Evolutionary conservation across 2,888 invertebrate genomes (phyloP).

Genomic region (Hylaea fasciaria): DNA sequence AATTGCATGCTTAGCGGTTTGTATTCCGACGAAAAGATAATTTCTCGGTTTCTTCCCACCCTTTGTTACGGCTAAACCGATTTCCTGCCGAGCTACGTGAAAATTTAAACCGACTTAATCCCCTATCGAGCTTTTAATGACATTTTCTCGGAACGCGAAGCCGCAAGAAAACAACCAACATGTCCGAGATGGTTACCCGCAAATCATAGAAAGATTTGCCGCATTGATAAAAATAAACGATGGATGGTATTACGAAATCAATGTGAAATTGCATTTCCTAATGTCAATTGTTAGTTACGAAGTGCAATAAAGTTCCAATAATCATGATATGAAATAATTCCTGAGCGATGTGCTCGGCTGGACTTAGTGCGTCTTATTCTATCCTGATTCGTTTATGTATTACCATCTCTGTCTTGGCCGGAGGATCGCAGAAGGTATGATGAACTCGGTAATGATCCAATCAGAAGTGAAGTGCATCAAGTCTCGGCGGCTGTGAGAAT

Average conservation of each 20-base stretch:
- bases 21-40: constrained; percentile 77
- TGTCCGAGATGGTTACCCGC: constrained; percentile 77
- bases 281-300: constrained; percentile 85
- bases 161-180: constrained; percentile 78
- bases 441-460: constrained; percentile 86
- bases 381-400: constrained; percentile 43
- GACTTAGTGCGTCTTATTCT: constrained; percentile 57
- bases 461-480: constrained; percentile 85
- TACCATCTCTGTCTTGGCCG: constrained; percentile 68
- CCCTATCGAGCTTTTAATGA: constrained; percentile 82
- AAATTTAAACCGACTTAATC: constrained; percentile 80
- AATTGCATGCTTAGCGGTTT: constrained; percentile 83
- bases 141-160: constrained; percentile 76
- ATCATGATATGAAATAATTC: constrained; percentile 81
- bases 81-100: constrained; percentile 82
- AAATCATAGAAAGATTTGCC: constrained; percentile 84
- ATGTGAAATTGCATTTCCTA: constrained; percentile 85
- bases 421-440: constrained; percentile 83
- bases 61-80: constrained; percentile 80
- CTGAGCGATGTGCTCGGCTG: constrained; percentile 74
- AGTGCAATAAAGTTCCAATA: constrained; percentile 85
- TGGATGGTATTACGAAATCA: constrained; percentile 80
- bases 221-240: constrained; percentile 83
- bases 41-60: constrained; percentile 82
- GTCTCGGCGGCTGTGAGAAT: constrained; percentile 82